These are phyloP conservation scores for Pegoplata infirma DNA, from an alignment of 2,888 invertebrate species.

Conservation along the genomic window DNA sequence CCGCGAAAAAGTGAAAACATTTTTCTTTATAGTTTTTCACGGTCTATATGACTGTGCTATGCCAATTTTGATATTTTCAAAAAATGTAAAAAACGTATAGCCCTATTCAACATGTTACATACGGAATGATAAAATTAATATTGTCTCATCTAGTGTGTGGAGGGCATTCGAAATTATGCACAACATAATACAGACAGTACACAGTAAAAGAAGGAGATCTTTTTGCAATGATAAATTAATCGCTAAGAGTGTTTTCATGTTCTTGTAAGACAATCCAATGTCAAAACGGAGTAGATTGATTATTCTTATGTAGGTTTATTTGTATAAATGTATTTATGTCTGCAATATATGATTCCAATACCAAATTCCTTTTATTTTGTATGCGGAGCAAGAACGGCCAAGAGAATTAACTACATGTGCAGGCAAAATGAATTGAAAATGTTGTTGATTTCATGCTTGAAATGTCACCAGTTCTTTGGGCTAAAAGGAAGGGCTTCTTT, in stretches of 20 bases:
- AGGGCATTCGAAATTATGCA: slow-evolving; percentile 12
- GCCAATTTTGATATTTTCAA: too few relatives aligned
- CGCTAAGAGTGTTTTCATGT: slow-evolving; percentile 77
- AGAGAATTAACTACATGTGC: slow-evolving; percentile 30
- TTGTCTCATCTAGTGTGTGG: too few relatives aligned
- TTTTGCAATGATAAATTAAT: slow-evolving; percentile 77
- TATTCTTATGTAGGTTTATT: slow-evolving; percentile 63
- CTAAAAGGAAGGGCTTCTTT: slow-evolving; percentile 35
- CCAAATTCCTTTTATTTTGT: too few relatives aligned
- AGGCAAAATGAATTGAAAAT: slow-evolving; percentile 47
- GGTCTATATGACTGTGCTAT: too few relatives aligned
- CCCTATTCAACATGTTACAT: too few relatives aligned
- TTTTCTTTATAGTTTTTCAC: too few relatives aligned
- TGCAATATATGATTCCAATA: background rate
- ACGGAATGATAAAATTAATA: too few relatives aligned
- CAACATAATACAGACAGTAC: slow-evolving; percentile 16
- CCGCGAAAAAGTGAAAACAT: too few relatives aligned
- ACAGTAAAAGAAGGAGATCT: slow-evolving; percentile 68
- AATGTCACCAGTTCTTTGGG: slow-evolving; percentile 56
- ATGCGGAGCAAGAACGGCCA: slow-evolving; percentile 14
- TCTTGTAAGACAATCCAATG: slow-evolving; percentile 75
- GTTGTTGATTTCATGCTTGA: slow-evolving; percentile 60
- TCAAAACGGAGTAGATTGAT: slow-evolving; percentile 76
- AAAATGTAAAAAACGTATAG: too few relatives aligned
- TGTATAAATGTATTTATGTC: background rate